Conservation (phyloP, 2,888 invertebrate genomes). For the Amblyjoppa fuscipennis region DNA sequence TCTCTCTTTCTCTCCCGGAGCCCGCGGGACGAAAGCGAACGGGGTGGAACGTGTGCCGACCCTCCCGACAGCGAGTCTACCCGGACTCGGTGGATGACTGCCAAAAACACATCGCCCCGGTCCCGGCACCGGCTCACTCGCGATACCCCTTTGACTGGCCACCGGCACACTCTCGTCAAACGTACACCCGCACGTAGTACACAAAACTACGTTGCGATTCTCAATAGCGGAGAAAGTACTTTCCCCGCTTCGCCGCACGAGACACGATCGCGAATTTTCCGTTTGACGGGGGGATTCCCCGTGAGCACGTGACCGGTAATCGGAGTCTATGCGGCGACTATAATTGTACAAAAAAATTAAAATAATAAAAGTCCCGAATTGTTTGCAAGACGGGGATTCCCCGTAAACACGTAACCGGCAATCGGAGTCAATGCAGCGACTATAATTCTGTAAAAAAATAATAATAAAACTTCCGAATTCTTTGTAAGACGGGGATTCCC, state of each 20-base stretch:
- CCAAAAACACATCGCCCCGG: conserved; percentile 63
- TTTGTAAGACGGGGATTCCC: no score
- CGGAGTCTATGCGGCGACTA: no score
- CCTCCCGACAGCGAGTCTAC: conserved; percentile 1
- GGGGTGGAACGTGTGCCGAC: not conserved
- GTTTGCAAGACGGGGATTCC: no score
- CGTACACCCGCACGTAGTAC: conserved; percentile 38
- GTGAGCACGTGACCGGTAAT: no score
- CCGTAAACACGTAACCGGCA: no score
- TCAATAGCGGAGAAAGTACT: conserved; percentile 24
- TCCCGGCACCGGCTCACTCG: conserved; percentile 47
- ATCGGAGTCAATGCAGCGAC: no score
- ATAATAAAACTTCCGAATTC: no score
- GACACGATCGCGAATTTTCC: not conserved
- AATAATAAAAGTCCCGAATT: no score
- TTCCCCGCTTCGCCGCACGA: conserved; percentile 5
- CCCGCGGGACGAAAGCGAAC: not conserved
- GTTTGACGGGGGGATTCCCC: no score
- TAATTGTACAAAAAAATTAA: no score
- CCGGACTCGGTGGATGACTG: conserved; percentile 53
- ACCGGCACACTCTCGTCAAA: conserved; percentile 36
- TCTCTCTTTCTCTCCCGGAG: conserved; percentile 47
- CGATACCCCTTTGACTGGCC: conserved; percentile 47
- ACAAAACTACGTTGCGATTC: not conserved
- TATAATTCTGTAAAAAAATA: no score